A percentile compares a stretch with the other conserved stretches of the same genome.
phyloP scores from a whole-genome alignment of 1,140 invertebrate genomes.

The Drosophila mauritiana region DNA sequence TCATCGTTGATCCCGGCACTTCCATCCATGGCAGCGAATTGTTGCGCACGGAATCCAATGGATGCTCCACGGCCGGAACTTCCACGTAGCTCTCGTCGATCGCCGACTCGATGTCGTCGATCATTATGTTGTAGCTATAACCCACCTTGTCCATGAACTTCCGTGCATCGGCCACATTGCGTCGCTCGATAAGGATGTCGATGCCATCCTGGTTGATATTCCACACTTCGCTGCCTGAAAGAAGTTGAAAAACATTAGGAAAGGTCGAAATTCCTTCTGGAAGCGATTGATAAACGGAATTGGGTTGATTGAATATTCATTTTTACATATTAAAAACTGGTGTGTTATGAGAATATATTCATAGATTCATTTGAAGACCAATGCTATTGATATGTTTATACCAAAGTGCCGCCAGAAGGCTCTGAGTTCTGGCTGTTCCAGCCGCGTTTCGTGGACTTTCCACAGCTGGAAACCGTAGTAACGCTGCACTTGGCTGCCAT shows the following conservation, averaged over 20 bases:
- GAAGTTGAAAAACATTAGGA: not conserved
- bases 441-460: constrained; percentile 72
- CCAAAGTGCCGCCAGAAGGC: constrained; percentile 67
- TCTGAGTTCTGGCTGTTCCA: constrained; percentile 40
- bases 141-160: constrained; percentile 86
- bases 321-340: no score
- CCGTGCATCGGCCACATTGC: constrained; percentile 86
- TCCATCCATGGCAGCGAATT: constrained; percentile 70
- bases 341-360: not conserved
- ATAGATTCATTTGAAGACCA: not conserved
- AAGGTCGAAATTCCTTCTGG: not conserved
- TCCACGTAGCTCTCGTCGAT: constrained; percentile 91
- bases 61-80: constrained; percentile 85
- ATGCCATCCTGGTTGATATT: constrained; percentile 83
- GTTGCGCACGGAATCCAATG: constrained; percentile 67
- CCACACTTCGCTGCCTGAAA: constrained; percentile 77
- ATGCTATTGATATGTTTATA: constrained; percentile 16
- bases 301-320: not conserved
- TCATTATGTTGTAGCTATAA: constrained; percentile 89
- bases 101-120: constrained; percentile 90
- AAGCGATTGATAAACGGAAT: not conserved
- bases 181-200: constrained; percentile 87
- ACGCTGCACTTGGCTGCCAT: constrained; percentile 54
- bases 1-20: constrained; percentile 87
- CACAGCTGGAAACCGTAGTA: constrained; percentile 74